These are phyloP conservation scores for Herpetotheres cachinnans DNA, from an alignment of 2,113 vertebrate species.

Conservation along the genomic window DNA sequence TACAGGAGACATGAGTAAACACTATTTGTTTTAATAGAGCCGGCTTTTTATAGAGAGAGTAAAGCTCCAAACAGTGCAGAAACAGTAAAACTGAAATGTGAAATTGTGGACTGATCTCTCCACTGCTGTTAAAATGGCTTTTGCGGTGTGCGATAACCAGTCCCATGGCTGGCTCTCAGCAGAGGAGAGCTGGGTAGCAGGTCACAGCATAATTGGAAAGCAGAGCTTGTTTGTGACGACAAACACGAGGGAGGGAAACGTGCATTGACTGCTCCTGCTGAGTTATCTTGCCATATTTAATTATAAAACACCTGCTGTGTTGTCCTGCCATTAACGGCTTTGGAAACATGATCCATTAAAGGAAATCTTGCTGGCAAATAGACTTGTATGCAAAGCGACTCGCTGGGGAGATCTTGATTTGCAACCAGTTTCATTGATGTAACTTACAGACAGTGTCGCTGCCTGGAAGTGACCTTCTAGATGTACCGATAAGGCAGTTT, in stretches of 20 bases:
- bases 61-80: background rate
- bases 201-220: background rate
- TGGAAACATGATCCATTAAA: background rate
- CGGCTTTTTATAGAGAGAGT: background rate
- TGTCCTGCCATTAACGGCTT: background rate
- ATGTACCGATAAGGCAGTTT: background rate
- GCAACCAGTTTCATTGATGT: background rate
- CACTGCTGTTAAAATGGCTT: background rate
- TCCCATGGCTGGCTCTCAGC: background rate
- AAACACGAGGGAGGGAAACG: background rate
- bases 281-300: background rate
- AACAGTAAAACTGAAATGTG: background rate
- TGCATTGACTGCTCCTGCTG: background rate
- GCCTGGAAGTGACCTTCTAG: background rate
- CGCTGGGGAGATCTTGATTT: background rate
- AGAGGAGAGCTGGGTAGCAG: background rate
- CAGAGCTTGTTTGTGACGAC: background rate
- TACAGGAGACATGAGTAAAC: accelerated
- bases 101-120: background rate
- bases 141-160: background rate
- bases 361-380: background rate
- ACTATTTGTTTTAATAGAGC: background rate
- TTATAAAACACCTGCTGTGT: conserved; percentile 9
- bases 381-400: background rate
- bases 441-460: background rate